These are phyloP conservation scores for Podotricha telesiphe DNA, from an alignment of 2,888 invertebrate genomes.

Conservation along the genomic window DNA sequence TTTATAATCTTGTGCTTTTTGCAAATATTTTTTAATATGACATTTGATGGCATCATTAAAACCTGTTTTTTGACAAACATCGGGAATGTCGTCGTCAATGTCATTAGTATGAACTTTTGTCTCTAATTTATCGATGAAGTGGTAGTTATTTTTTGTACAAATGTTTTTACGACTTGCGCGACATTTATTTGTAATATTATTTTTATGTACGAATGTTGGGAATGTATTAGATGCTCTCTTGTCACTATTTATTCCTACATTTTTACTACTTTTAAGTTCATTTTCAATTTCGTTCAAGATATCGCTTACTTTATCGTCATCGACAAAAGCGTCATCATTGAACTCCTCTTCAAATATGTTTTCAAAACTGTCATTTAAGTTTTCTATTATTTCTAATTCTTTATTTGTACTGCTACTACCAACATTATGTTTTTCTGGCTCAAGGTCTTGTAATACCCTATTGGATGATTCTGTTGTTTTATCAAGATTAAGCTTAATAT, in stretches of 20 bases:
- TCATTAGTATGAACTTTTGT: constrained; percentile 53
- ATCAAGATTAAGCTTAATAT: constrained; percentile 52
- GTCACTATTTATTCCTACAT: constrained; percentile 20
- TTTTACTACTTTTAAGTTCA: constrained; percentile 26
- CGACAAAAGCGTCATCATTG: constrained; percentile 49
- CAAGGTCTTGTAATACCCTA: constrained; percentile 48
- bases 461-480: constrained; percentile 49
- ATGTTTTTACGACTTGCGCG: constrained; percentile 40
- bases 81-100: constrained; percentile 49
- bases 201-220: background rate
- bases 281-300: constrained; percentile 68
- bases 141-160: constrained; percentile 58
- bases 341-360: constrained; percentile 43
- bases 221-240: constrained; percentile 5
- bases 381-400: constrained; percentile 5
- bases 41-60: constrained; percentile 66
- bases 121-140: constrained; percentile 62
- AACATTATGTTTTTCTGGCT: constrained; percentile 14
- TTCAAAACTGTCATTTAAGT: constrained; percentile 34
- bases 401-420: constrained; percentile 17
- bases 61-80: constrained; percentile 47
- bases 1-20: constrained; percentile 48
- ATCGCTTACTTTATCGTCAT: constrained; percentile 61
- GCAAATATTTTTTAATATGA: constrained; percentile 61
- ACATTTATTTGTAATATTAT: background rate